phyloP scores from a whole-genome alignment of 2,888 invertebrate species.

The Phragmatobia fuliginosa region DNA sequence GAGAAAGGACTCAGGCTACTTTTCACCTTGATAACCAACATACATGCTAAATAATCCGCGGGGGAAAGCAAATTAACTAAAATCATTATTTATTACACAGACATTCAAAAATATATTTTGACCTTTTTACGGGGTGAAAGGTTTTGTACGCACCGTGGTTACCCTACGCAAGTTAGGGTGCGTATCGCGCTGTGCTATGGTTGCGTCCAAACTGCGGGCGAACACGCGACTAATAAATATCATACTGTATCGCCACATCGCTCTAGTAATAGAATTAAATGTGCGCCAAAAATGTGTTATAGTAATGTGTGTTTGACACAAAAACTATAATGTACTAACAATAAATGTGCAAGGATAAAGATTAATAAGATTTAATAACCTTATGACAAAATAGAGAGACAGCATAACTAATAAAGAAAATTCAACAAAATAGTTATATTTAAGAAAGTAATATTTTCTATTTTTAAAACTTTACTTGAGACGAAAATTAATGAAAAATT shows the following conservation, averaged over 20 bases:
- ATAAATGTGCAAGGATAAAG: not conserved
- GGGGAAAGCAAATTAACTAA: no score
- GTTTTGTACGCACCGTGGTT: not conserved
- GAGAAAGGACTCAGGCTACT: no score
- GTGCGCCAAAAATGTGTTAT: conserved; percentile 9
- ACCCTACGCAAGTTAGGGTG: conserved; percentile 16
- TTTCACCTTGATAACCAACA: no score
- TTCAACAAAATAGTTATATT: not conserved
- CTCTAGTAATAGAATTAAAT: conserved; percentile 27
- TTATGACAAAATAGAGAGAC: no score
- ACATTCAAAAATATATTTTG: not conserved
- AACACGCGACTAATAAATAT: conserved; percentile 48
- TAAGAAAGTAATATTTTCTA: no score
- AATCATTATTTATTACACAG: no score
- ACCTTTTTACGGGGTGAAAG: not conserved
- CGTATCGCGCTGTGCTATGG: conserved; percentile 23
- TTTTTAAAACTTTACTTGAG: no score
- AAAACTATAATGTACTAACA: conserved; percentile 6
- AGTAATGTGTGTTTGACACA: conserved; percentile 11
- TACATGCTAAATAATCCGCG: no score
- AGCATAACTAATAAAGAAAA: not conserved
- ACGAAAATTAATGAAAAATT: no score
- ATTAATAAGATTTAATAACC: not conserved
- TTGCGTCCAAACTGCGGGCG: conserved; percentile 30
- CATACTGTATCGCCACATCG: conserved; percentile 23